These are phyloP conservation scores for Notocelia uddmanniana DNA, from an alignment of 2,888 invertebrate genomes.

Conservation along the genomic window DNA sequence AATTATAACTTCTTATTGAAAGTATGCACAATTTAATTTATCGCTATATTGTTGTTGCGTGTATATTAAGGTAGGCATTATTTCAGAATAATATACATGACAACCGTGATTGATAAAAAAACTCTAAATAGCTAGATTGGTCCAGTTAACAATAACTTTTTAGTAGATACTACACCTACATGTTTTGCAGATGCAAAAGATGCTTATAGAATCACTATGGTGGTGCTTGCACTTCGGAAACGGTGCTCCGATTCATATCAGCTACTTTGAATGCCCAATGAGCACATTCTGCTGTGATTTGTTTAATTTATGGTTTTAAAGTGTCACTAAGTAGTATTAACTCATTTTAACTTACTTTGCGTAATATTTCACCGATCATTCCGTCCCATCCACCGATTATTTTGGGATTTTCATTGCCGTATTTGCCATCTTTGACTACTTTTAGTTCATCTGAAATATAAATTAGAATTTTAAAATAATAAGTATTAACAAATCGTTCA, in stretches of 20 bases:
- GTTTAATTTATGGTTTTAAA: conserved; percentile 15
- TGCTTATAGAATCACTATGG: conserved; percentile 16
- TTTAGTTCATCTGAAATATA: conserved; percentile 91
- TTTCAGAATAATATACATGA: background rate
- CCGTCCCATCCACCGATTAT: conserved; percentile 96
- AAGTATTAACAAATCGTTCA: no score
- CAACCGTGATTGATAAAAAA: background rate
- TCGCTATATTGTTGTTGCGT: no score
- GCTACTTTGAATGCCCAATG: conserved; percentile 18
- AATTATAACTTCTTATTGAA: no score
- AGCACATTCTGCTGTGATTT: conserved; percentile 10
- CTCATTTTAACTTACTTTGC: conserved; percentile 88
- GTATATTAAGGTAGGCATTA: background rate
- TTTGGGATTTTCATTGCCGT: conserved; percentile 93
- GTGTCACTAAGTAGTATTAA: conserved; percentile 24
- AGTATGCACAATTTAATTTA: no score
- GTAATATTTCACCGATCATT: conserved; percentile 94
- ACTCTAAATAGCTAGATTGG: background rate
- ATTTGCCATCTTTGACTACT: conserved; percentile 94
- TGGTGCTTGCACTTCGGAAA: background rate
- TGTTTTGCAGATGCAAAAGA: conserved; percentile 12
- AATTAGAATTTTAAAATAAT: background rate
- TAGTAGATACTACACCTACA: no score
- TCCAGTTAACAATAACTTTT: background rate
- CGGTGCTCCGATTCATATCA: conserved; percentile 27